Conservation (phyloP, 1,140 invertebrate genomes). For the Homarus americanus region DNA sequence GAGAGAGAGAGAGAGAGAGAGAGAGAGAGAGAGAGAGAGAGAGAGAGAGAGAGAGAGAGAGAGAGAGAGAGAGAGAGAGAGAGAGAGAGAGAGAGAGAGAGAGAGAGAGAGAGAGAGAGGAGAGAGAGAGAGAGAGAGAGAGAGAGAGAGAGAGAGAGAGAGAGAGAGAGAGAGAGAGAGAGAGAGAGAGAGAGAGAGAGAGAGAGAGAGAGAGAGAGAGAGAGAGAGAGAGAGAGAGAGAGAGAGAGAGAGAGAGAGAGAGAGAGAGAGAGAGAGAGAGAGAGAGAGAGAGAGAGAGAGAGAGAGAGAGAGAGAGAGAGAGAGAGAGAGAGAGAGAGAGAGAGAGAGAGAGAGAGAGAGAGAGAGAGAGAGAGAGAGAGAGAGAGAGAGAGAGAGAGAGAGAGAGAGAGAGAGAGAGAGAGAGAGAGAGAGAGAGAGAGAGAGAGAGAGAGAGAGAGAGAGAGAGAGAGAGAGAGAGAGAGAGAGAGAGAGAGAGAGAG, state of each 20-base stretch:
- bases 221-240: neutral
- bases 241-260: neutral
- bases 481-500: too few relatives aligned
- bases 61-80: neutral
- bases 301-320: neutral
- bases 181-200: neutral
- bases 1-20: neutral
- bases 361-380: neutral
- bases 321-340: neutral
- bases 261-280: neutral
- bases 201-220: too few relatives aligned
- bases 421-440: neutral
- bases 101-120: neutral
- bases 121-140: too few relatives aligned
- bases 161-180: neutral
- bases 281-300: neutral
- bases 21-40: neutral
- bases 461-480: too few relatives aligned
- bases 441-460: neutral
- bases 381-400: neutral
- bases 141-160: neutral
- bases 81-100: neutral
- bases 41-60: neutral
- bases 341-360: neutral
- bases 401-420: too few relatives aligned